Evolutionary conservation across 1,140 invertebrate genomes (phyloP), one percentile per base, ranked within the genome.

Genomic region (Macrobrachium rosenbergii): DNA sequence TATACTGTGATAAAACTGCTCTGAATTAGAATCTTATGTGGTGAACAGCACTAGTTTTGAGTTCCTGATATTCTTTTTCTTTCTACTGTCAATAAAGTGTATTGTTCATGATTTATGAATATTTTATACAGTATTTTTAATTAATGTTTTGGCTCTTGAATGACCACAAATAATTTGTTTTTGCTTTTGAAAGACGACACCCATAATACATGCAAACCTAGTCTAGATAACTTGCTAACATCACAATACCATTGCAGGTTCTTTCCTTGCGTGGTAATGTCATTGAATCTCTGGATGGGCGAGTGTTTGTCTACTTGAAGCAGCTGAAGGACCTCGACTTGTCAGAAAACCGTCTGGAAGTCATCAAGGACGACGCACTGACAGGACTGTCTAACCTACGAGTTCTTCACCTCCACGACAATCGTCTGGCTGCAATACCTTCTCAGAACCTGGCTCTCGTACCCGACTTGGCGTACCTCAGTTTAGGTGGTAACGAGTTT

Each of bases 291-390:
- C 59, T 89, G n/a, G 82, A 83, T 37, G 89, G 64, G 45, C 67
- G 69, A 23, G 83, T 88, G 3, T 89, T 89, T 62, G 43, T 72
- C 23, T 79, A 89, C 21, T 64, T 89, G 62, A 79, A 45, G 23
- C 87, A 86, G 5, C 45, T 89, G 73, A 79, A 85, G 52, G 83
- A 88, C 23, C 77, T 89, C 11, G 89, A 89, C 59, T 79, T 89
- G 23, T 89, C 89, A 21, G 86, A 88, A 81, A 89, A 89, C 60
- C 83, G 79, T 75, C 84, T 89, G 45, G 79, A 87, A n/a, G 73
- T 52, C 28, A 58, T 89, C 16, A 82, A 88, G 3, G 79, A 89
- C 16, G 37, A 82, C n/a, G 85, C 85, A 21, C 76, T 89, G 0
- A 37, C 45, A 45, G 86, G 86, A 64, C 64, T 89, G 45, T 62